A percentile compares a stretch with the other conserved stretches of the same genome.
phyloP scores from a whole-genome alignment of 2,113 vertebrate genomes.

The Bufo bufo region DNA sequence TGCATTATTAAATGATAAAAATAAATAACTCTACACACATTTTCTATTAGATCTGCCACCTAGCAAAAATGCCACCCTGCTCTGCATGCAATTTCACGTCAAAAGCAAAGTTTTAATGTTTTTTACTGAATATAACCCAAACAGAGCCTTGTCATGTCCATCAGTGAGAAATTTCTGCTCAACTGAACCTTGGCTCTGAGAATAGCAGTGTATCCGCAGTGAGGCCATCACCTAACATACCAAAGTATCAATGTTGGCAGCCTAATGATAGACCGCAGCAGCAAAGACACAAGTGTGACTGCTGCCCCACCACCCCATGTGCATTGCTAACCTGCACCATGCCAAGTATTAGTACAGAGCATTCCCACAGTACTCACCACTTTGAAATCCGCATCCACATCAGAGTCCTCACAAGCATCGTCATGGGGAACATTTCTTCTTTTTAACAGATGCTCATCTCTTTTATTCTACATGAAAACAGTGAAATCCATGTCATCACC shows the following conservation, averaged over 20 bases:
- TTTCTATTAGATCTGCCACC: too few relatives aligned
- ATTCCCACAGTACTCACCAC: slow-evolving; percentile 75
- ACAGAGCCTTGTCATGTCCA: too few relatives aligned
- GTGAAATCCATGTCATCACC: neutral
- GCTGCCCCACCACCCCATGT: neutral
- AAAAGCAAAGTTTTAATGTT: too few relatives aligned
- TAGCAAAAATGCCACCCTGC: too few relatives aligned
- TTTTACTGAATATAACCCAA: too few relatives aligned
- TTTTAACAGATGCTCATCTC: slow-evolving; percentile 97
- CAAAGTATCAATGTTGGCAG: neutral
- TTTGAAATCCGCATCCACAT: slow-evolving; percentile 93
- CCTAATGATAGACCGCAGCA: neutral
- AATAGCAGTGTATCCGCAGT: neutral
- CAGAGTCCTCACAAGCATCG: slow-evolving; percentile 95
- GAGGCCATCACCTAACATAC: neutral
- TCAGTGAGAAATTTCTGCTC: neutral
- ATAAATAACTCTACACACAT: too few relatives aligned
- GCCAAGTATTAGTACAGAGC: neutral
- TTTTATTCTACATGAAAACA: slow-evolving; percentile 83
- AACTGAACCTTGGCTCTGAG: neutral
- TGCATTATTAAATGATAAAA: too few relatives aligned
- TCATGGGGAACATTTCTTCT: slow-evolving; percentile 96
- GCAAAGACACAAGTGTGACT: too few relatives aligned
- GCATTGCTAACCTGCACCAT: neutral
- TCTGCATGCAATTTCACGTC: too few relatives aligned